phyloP scores from a whole-genome alignment of 2,113 vertebrate genomes.

The Larimichthys crocea region DNA sequence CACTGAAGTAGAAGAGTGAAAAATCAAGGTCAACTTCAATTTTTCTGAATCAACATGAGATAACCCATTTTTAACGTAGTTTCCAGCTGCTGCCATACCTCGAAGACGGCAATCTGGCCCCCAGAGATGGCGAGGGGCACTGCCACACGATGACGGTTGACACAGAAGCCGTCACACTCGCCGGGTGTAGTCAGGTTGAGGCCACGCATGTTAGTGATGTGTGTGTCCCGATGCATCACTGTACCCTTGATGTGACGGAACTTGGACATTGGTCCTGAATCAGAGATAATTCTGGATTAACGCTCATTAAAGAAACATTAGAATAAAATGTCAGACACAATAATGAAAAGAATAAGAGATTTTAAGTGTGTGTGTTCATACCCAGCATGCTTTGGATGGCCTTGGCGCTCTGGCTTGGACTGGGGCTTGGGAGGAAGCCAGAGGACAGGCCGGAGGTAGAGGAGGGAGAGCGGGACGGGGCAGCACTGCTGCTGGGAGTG shows the following conservation, averaged over 20 bases:
- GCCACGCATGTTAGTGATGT: constrained; percentile 94
- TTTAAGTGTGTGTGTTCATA: constrained; percentile 66
- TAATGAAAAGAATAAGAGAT: neutral
- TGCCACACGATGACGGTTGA: constrained; percentile 86
- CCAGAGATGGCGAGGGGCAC: constrained; percentile 91
- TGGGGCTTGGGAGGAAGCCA: constrained; percentile 90
- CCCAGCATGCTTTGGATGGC: constrained; percentile 91
- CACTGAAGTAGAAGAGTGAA: neutral
- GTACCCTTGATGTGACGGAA: constrained; percentile 91
- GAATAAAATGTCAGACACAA: neutral
- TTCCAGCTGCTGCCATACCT: constrained; percentile 81
- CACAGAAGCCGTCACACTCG: constrained; percentile 93
- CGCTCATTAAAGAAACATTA: neutral
- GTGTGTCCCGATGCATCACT: constrained; percentile 90
- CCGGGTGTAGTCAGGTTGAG: constrained; percentile 96
- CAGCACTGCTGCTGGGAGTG: constrained; percentile 87
- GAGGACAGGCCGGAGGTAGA: constrained; percentile 90
- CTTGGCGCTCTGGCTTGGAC: constrained; percentile 90
- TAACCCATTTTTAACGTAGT: neutral
- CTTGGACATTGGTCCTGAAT: constrained; percentile 85
- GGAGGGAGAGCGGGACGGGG: constrained; percentile 85
- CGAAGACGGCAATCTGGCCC: constrained; percentile 92
- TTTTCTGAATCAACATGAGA: neutral
- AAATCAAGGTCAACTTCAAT: neutral
- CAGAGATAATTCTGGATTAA: neutral